phyloP scores from a whole-genome alignment of 2,888 invertebrate genomes.

The Tanaodytes sp. region DNA sequence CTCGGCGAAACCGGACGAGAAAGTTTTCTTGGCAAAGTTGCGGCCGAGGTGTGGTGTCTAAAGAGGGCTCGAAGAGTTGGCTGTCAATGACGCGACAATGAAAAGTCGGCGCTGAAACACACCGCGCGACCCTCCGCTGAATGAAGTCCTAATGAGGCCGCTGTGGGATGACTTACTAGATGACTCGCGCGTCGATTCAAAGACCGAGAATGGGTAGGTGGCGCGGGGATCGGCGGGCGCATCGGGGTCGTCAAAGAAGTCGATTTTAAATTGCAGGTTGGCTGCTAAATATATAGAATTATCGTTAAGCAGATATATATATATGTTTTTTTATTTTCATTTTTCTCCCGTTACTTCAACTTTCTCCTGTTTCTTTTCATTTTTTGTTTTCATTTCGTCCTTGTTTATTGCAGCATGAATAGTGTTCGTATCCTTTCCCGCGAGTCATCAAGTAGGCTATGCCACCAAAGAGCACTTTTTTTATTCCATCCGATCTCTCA shows the following conservation, averaged over 20 bases:
- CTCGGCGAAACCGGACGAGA: conserved; percentile 15
- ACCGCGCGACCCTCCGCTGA: conserved; percentile 27
- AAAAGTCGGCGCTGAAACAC: conserved; percentile 40
- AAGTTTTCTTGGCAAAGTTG: conserved; percentile 16
- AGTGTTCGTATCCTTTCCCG: background rate
- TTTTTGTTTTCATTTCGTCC: conserved; percentile 2
- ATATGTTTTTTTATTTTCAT: too few species aligned
- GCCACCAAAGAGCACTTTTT: too few species aligned
- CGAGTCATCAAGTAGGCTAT: too few species aligned
- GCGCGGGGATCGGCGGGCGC: too few species aligned
- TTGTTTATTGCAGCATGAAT: conserved; percentile 13
- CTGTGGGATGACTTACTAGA: conserved; percentile 27
- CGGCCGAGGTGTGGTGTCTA: conserved; percentile 16
- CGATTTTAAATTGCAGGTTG: conserved; percentile 20
- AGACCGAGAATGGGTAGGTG: background rate
- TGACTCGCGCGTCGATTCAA: conserved; percentile 34
- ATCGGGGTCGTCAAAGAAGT: conserved; percentile 3
- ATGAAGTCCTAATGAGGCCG: conserved; percentile 46
- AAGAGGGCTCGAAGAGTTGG: conserved; percentile 40
- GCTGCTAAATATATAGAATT: conserved; percentile 31
- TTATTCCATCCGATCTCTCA: too few species aligned
- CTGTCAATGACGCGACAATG: conserved; percentile 43
- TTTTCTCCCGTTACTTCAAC: too few species aligned
- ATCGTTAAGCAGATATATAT: conserved; percentile 22
- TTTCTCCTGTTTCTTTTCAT: too few species aligned